Base-by-base conservation (phyloP, 2,888 invertebrate genomes). In the Drosophila pullipes region DNA sequence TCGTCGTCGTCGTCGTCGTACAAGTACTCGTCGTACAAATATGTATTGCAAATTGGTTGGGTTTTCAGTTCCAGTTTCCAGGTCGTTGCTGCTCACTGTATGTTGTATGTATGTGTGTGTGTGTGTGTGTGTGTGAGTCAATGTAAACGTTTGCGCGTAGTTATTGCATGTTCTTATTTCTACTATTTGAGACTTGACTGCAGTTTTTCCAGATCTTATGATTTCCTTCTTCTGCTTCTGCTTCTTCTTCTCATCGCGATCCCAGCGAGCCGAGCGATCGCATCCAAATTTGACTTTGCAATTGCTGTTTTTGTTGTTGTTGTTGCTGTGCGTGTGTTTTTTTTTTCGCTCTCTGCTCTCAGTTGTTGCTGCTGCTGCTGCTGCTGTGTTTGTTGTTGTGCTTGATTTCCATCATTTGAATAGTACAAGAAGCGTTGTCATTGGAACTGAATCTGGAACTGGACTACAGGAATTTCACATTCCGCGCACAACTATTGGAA, bases 1-100 rank as follows among this genome's bases (percentile, higher is more conserved):
- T 63, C 60, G 41, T 13, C 30, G 22, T 22, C 3, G 28, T 28
- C 41, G 22, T 22, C n/a, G 63, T 64, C 54, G 76, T 62, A 69
- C 70, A 62, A 64, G 75, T 65, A 70, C 69, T 78, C 63, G 63
- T 66, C 71, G 76, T 81, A 75, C 81, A 87, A 78, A 89, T 81
- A 85, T 83, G 87, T 85, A 85, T 87, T 89, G 90, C 85, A 85
- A 85, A 85, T 85, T 85, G 88, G 82, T 86, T 85, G 79, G 86
- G 86, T 83, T 85, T 78, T 78, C 83, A 85, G 87, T 89, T 85
- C 85, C 85, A 85, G 85, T 85, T 85, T 85, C 88, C 85, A 89
- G 87, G 80, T 84, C 77, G 81, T 74, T 73, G 61, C 66, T 73
- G 58, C 55, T 76, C 61, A 57, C 71, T 70, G 33, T 65, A 28